Conservation (phyloP, 2,797 vertebrate species). For the Tamandua tetradactyla region DNA sequence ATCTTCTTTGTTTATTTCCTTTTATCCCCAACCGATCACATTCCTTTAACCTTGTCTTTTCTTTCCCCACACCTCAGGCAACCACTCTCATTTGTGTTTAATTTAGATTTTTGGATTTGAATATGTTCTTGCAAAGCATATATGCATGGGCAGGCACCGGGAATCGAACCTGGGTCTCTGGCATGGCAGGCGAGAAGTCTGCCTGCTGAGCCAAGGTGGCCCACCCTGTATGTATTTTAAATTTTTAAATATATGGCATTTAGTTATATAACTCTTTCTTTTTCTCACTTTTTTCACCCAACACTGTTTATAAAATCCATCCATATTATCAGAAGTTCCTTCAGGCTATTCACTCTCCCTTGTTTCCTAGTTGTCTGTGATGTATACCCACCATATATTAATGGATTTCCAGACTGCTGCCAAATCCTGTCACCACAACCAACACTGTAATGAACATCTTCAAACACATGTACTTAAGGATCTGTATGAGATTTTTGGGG, state of each 20-base stretch:
- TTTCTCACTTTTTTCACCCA: neutral
- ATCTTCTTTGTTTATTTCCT: neutral
- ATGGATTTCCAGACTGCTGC: neutral
- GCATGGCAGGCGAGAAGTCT: no score
- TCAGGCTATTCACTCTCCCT: neutral
- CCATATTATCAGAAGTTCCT: neutral
- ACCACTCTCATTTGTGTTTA: neutral
- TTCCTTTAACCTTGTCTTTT: neutral
- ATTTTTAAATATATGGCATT: neutral
- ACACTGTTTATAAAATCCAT: neutral
- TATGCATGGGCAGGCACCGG: no score
- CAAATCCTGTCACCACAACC: conserved; percentile 22
- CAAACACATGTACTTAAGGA: neutral
- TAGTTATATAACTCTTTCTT: neutral
- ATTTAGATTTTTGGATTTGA: neutral
- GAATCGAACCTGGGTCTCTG: no score
- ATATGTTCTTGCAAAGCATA: neutral
- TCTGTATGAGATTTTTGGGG: neutral
- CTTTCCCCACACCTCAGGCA: neutral
- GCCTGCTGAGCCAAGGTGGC: no score
- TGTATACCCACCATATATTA: neutral
- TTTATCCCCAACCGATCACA: neutral
- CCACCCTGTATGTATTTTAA: neutral
- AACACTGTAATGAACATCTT: neutral
- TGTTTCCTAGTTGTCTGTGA: neutral